Evolutionary conservation across 2,888 invertebrate genomes (phyloP), one percentile per base, ranked within the genome.

Genomic region (Cacoxenus indagator): DNA sequence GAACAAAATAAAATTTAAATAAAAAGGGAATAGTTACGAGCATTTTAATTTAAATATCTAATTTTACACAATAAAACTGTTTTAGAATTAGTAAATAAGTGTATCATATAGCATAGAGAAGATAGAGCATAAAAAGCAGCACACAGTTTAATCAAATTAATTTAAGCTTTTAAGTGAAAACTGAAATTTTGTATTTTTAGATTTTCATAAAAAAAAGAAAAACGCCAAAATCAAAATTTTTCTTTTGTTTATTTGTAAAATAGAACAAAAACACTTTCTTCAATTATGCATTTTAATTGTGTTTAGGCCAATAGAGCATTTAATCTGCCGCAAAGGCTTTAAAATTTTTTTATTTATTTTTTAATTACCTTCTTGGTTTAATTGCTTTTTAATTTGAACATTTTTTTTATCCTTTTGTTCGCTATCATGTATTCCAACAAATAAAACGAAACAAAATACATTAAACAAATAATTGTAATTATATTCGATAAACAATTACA

Each of bases 201-300:
- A 37, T 57, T 6, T 55, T 55, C 9, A 14, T 1, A 55, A 51
- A 22, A 4, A 24, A 51, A 51, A 51, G 4, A 19, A 22, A 51
- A 22, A 55, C 4, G 55, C 55, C 55, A 55, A 55, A 55, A 55
- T 55, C 55, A 55, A 55, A 55, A 55, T 24, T 11, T 54, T 24
- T 54, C 9, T 1, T 24, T 54, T 24, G 3, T 54, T 24, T 54
- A 14, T 1, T 24, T 54, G 6, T 54, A 26, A 26, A 55, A 14
- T 46, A 2, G n/a, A 17, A 46, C 8, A 17, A 46, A 2, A 46
- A 46, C 46, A 46, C 1, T 1, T 14, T 17, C 17, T 46, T 46
- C 46, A 46, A 17, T 24, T 54, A 11, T 24, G 54, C 54, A 8
- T 54, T 54, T 17, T 24, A 9, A 17, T 29, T 1, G 1, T 19